Evolutionary conservation across 2,797 vertebrate genomes (phyloP).

Genomic region (Sebastes itinus): DNA sequence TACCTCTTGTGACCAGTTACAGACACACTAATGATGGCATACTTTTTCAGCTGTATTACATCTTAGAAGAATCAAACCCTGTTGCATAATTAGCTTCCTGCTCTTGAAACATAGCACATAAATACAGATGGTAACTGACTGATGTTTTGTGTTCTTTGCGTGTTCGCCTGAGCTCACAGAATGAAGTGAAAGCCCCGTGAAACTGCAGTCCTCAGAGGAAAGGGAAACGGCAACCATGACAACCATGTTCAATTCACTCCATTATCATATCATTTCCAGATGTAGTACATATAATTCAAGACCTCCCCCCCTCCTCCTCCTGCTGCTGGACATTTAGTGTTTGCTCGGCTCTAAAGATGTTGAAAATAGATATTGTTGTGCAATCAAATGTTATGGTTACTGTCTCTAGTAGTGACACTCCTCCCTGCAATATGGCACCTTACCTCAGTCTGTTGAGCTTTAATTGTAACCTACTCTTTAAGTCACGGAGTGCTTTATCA

Average conservation of each 20-base stretch:
- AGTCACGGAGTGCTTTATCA: not conserved
- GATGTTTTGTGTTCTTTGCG: conserved; percentile 1
- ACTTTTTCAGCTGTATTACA: not conserved
- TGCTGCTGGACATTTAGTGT: not conserved
- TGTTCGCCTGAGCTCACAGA: conserved; percentile 8
- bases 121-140: not conserved
- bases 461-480: conserved; percentile 35
- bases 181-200: not conserved
- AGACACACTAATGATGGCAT: not conserved
- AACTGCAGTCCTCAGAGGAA: conserved; percentile 34
- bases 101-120: not conserved
- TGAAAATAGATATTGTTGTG: conserved; percentile 19
- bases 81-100: not conserved
- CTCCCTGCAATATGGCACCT: not conserved
- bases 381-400: not conserved
- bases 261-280: conserved; percentile 77
- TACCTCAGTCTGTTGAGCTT: conserved; percentile 21
- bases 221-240: conserved; percentile 56
- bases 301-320: not conserved
- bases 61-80: not conserved
- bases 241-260: conserved; percentile 51
- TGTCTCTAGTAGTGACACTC: not conserved
- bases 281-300: conserved; percentile 56
- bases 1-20: not conserved
- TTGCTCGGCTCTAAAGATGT: not conserved